These are phyloP conservation scores for Cephonodes hylas DNA, from an alignment of 2,888 invertebrate species.

Conservation along the genomic window DNA sequence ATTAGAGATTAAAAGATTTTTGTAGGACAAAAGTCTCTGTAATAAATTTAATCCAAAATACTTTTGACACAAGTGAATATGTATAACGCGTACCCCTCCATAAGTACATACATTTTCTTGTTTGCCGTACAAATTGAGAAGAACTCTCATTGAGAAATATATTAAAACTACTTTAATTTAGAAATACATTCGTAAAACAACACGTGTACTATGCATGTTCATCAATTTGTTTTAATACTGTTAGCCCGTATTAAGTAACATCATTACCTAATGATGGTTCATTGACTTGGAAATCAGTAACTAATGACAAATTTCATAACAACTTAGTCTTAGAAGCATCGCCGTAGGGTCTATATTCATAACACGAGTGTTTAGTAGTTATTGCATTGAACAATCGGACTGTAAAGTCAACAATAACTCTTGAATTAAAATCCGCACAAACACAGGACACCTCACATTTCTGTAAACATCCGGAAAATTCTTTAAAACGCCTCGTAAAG, in stretches of 20 bases:
- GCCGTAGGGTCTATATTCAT: no score
- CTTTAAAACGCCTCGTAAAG: neutral
- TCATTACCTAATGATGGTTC: neutral
- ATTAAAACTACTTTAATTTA: no score
- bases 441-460: neutral
- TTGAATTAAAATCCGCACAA: neutral
- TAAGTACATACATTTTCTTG: no score
- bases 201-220: neutral
- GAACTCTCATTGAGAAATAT: neutral
- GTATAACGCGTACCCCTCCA: no score
- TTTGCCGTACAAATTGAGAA: neutral
- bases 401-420: neutral
- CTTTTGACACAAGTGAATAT: no score
- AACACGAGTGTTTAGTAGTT: no score
- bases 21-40: no score
- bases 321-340: no score
- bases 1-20: no score
- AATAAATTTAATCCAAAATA: no score
- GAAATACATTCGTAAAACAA: neutral
- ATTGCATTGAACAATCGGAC: neutral
- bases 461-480: neutral
- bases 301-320: no score
- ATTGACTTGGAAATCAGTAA: neutral
- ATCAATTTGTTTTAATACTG: slow-evolving; percentile 1
- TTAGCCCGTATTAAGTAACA: neutral